Percentiles rank a stretch among this genome's conserved stretches.
These are phyloP conservation scores for Acropora tenuis DNA, from an alignment of 64 coral and sea anemone genomes.

Conservation along the genomic window DNA sequence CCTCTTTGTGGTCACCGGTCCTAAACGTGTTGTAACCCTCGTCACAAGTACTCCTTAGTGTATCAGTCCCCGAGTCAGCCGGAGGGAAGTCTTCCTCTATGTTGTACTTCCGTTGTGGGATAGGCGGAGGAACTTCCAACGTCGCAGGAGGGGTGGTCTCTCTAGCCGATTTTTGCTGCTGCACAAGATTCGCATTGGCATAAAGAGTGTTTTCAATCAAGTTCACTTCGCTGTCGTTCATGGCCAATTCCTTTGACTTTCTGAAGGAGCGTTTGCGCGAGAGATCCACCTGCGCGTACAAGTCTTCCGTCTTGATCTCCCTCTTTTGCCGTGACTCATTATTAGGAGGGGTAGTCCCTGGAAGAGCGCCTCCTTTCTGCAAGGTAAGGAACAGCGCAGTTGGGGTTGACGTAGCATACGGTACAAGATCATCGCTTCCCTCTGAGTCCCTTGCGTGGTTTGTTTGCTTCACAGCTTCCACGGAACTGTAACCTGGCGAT, in stretches of 20 bases:
- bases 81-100: conserved; percentile 55
- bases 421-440: conserved; percentile 14
- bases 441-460: conserved; percentile 19
- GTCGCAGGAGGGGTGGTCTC: background rate
- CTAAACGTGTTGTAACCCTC: conserved; percentile 90
- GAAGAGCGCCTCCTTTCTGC: background rate
- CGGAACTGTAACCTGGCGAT: background rate
- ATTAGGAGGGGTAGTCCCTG: conserved; percentile 26
- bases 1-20: conserved; percentile 24
- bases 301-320: conserved; percentile 63
- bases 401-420: conserved; percentile 87
- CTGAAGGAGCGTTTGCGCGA: conserved; percentile 75
- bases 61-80: conserved; percentile 57
- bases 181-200: conserved; percentile 77
- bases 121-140: conserved; percentile 62
- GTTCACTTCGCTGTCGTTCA: conserved; percentile 91
- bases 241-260: conserved; percentile 73
- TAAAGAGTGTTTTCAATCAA: conserved; percentile 92
- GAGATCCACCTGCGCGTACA: conserved; percentile 65
- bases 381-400: conserved; percentile 56
- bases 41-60: conserved; percentile 66
- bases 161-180: conserved; percentile 40
- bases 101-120: conserved; percentile 61
- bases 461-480: conserved; percentile 21
- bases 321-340: conserved; percentile 69